A percentile compares a stretch with the other conserved stretches of the same genome.
Evolutionary conservation across 2,113 vertebrate genomes (phyloP).

Genomic region (Rhynchomys soricoides): DNA sequence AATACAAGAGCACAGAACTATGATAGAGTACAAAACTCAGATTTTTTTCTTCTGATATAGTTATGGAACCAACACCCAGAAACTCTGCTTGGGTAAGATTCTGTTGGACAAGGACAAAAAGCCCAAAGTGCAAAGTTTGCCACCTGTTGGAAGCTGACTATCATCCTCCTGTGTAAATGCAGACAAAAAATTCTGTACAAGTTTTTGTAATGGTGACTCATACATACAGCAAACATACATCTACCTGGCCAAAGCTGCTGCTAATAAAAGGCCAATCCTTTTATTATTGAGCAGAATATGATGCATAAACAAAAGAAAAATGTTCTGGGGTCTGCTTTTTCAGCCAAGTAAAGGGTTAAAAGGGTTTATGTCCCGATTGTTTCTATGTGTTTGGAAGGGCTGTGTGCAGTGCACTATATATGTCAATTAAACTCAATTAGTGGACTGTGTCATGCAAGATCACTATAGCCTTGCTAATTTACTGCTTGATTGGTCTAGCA

Average conservation of each 20-base stretch:
- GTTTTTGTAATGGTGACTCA: not conserved
- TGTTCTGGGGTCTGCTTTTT: not conserved
- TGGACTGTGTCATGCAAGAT: not conserved
- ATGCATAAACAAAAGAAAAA: not conserved
- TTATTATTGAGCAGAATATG: not conserved
- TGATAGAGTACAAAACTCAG: not conserved
- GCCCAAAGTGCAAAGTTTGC: not conserved
- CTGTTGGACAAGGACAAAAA: not conserved
- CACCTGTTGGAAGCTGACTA: not conserved
- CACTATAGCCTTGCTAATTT: not conserved
- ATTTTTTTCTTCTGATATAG: not conserved
- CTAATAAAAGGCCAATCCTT: not conserved
- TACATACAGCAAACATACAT: too few species aligned
- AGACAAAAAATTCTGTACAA: too few species aligned
- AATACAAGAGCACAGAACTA: not conserved
- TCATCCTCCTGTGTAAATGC: not conserved
- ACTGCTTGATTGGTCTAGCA: not conserved
- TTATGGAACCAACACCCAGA: not conserved
- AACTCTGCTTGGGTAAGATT: not conserved
- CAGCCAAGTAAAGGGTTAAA: not conserved
- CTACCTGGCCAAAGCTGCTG: not conserved
- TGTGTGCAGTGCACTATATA: not conserved
- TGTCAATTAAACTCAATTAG: not conserved
- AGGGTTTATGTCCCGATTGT: not conserved
- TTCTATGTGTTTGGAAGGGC: not conserved